These are phyloP conservation scores for Corydoras sp. DNA, from an alignment of 2,113 vertebrate genomes.

Conservation along the genomic window DNA sequence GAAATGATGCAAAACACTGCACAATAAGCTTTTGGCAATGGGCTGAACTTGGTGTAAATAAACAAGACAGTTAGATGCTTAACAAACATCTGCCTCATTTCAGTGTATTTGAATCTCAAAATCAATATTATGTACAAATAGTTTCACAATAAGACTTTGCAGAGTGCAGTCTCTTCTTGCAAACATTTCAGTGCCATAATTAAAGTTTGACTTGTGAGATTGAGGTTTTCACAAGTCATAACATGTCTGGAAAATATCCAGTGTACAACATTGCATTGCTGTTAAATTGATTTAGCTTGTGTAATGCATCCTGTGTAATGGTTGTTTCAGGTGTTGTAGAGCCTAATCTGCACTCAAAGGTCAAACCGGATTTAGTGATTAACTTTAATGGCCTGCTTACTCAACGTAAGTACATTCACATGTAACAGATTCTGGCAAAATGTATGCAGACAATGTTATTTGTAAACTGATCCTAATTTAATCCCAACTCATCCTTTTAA, in stretches of 20 bases:
- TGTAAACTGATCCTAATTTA: background rate
- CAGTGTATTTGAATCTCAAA: no score
- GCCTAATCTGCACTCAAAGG: constrained; percentile 11
- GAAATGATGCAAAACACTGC: background rate
- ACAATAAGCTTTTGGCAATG: background rate
- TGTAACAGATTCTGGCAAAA: constrained; percentile 3
- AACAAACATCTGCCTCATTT: no score
- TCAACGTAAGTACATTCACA: background rate
- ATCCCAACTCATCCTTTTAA: background rate
- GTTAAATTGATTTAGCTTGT: constrained; percentile 7
- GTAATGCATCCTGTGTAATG: background rate
- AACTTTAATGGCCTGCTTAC: constrained; percentile 11
- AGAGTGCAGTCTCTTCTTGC: no score
- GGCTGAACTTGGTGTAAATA: constrained; percentile 5
- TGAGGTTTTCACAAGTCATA: background rate
- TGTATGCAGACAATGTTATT: background rate
- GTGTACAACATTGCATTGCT: background rate
- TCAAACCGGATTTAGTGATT: constrained; percentile 12
- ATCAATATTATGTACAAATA: no score
- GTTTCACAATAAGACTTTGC: no score
- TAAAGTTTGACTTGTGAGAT: background rate
- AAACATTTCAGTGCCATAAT: background rate
- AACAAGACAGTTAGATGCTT: background rate
- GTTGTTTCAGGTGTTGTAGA: constrained; percentile 12
- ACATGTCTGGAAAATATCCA: background rate